Evolutionary conservation across 2,113 vertebrate genomes (phyloP), one percentile per base, ranked within the genome.

Genomic region (Galemys pyrenaicus): DNA sequence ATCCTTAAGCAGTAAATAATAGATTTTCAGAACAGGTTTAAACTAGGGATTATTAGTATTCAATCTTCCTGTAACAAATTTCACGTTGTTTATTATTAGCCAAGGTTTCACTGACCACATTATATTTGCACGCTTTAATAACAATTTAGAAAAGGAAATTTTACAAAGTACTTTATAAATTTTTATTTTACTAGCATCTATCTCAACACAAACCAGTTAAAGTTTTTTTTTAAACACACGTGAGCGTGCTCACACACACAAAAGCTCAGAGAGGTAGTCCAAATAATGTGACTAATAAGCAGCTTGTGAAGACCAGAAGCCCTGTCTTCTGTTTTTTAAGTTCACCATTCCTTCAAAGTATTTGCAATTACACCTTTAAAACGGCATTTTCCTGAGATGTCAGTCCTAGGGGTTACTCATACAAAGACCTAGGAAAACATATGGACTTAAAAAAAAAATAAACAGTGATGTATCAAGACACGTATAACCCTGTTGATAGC

Each of bases 181-280:
- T 91, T 85, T 92, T 60, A 94, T 74, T 92, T 94, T 94, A 70
- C 5, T 67, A 73, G 80, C 22, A 81, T 73, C 37, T 81, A 81
- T 78, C 32, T 81, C 35, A 88, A 35, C 12, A n/a, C 24, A 65
- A 65, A 32, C 2, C 30, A 85, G 16, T 30, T 75, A 84, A 65
- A 22, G 35, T n/a, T 5, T 67, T 64, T 64, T 13, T 65, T 65
- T 65, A 28, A 51, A 17, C 49, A 51, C 49, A 51, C 13, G 17
- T n/a, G n/a, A n/a, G n/a, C n/a, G n/a, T n/a, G n/a, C 49, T 17
- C 49, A 49, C 8, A 49, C 8, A 49, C 26, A 30, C 30, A 60
- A 65, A 10, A 65, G 24, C 13, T 71, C 41, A 83, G 26, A 91
- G 15, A 71, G 19, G 13, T 56, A 92, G 5, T 70, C 54, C 7